Evolutionary conservation across 2,888 invertebrate species (phyloP).

Genomic region (Scaptomyza tumidula): DNA sequence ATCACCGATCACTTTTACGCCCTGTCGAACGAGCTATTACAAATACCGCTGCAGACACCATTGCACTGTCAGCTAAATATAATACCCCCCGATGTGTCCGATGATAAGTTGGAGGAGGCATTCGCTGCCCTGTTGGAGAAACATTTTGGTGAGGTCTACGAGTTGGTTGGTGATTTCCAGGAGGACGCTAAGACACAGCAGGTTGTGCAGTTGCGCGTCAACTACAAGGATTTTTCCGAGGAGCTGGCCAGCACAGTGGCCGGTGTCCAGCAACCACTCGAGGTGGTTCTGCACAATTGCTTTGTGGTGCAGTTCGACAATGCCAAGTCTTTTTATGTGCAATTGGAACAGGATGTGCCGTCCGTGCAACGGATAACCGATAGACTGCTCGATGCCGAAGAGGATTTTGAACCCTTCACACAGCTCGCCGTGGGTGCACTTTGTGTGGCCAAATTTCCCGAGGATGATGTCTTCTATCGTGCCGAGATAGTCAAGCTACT

Average conservation of each 20-base stretch:
- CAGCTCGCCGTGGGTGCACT: constrained; percentile 85
- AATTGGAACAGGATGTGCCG: constrained; percentile 85
- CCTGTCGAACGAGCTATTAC: constrained; percentile 86
- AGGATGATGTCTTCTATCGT: constrained; percentile 95
- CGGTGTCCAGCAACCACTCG: constrained; percentile 67
- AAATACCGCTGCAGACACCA: constrained; percentile 79
- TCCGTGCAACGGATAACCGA: constrained; percentile 82
- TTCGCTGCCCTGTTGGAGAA: constrained; percentile 85
- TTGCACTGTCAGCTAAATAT: constrained; percentile 72
- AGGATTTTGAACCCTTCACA: constrained; percentile 64
- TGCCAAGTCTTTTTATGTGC: constrained; percentile 90
- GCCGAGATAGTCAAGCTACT: constrained; percentile 89
- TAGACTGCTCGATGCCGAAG: constrained; percentile 79
- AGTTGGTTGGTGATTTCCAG: constrained; percentile 86
- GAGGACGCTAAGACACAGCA: constrained; percentile 85
- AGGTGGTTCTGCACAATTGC: constrained; percentile 86
- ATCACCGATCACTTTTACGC: constrained; percentile 86
- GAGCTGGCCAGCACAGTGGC: constrained; percentile 81
- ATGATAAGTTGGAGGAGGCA: constrained; percentile 68
- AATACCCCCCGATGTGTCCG: constrained; percentile 64
- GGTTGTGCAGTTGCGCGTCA: constrained; percentile 86
- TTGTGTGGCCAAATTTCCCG: constrained; percentile 91
- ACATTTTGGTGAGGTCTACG: constrained; percentile 87
- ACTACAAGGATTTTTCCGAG: constrained; percentile 86
- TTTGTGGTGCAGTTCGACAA: constrained; percentile 89